These are phyloP conservation scores for Microctenopoma stevenorrisi DNA, from an alignment of 2,797 vertebrate genomes.

Conservation along the genomic window DNA sequence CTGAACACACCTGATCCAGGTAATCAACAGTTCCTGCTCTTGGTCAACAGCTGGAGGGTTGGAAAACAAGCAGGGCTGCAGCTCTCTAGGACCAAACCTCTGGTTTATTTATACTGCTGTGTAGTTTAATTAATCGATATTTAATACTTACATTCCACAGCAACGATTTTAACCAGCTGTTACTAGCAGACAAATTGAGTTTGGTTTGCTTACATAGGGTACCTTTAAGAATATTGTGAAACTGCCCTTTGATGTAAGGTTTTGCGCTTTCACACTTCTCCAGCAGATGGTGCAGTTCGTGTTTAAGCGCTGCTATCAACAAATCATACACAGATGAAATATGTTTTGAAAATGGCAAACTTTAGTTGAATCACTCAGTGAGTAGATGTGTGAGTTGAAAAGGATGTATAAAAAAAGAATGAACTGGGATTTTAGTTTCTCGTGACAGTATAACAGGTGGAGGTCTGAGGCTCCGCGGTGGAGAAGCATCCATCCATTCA, in stretches of 20 bases:
- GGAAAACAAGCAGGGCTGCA: too few species aligned
- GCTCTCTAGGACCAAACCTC: too few species aligned
- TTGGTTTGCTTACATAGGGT: not conserved
- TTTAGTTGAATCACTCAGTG: not conserved
- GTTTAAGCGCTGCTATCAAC: not conserved
- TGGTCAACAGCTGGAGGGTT: too few species aligned
- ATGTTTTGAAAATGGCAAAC: constrained; percentile 11
- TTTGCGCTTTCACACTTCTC: constrained; percentile 8
- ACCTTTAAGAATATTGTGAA: not conserved
- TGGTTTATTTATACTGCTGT: too few species aligned
- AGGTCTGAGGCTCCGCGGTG: constrained; percentile 11
- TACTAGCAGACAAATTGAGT: not conserved
- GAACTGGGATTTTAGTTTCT: not conserved
- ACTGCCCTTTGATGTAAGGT: not conserved
- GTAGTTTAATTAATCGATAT: too few species aligned
- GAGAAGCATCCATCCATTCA: constrained; percentile 14
- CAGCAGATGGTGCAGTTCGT: constrained; percentile 63
- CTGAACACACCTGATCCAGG: too few species aligned
- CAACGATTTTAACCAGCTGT: too few species aligned
- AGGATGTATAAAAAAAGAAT: not conserved
- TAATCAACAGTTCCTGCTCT: too few species aligned
- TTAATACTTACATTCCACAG: too few species aligned
- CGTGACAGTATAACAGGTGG: not conserved
- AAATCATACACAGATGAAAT: not conserved
- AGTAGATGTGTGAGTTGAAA: not conserved